Conservation (phyloP, 2,797 vertebrate genomes). For the Rhynchonycteris naso region DNA sequence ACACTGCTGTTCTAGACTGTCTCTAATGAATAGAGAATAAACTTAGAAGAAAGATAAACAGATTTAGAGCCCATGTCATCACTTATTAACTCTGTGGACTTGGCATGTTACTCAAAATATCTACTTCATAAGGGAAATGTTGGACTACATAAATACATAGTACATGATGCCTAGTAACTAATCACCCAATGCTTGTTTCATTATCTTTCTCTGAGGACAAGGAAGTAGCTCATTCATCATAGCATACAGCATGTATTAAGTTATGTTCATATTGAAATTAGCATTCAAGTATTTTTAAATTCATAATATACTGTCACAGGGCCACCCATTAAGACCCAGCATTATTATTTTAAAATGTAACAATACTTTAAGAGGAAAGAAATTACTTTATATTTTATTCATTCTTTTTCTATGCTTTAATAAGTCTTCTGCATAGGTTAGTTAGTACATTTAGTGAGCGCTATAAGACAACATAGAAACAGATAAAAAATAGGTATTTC, state of each 20-base stretch:
- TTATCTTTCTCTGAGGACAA: background rate
- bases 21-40: background rate
- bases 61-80: background rate
- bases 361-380: slow-evolving; percentile 39
- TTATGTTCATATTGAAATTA: background rate
- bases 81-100: background rate
- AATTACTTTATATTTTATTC: slow-evolving; percentile 61
- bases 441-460: slow-evolving; percentile 62
- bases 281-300: slow-evolving; percentile 19
- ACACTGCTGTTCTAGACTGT: background rate
- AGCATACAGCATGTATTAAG: background rate
- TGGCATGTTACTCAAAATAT: background rate
- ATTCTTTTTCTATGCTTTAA: slow-evolving; percentile 69
- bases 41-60: background rate
- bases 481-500: slow-evolving; percentile 43
- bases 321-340: background rate
- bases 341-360: slow-evolving; percentile 1
- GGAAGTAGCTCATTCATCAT: background rate
- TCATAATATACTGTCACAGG: background rate
- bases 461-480: slow-evolving; percentile 61
- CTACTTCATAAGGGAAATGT: background rate
- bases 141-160: background rate
- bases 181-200: background rate
- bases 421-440: slow-evolving; percentile 71
- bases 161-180: background rate